phyloP scores from a whole-genome alignment of 2,113 vertebrate genomes.

The Sminthopsis crassicaudata region DNA sequence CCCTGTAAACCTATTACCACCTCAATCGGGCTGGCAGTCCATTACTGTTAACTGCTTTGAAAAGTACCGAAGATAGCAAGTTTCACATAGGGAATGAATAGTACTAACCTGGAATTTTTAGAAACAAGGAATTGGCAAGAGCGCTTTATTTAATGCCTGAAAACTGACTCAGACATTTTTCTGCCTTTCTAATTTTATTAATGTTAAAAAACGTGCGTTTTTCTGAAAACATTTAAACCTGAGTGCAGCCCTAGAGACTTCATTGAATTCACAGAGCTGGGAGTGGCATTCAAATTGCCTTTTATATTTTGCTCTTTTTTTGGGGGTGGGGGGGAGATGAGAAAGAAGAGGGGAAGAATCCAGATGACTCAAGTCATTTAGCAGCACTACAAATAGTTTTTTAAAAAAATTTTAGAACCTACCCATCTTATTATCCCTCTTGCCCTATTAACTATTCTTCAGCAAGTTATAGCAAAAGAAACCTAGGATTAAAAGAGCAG shows the following conservation, averaged over 20 bases:
- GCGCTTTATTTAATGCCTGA: background rate
- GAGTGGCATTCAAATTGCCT: background rate
- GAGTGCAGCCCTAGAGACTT: constrained; percentile 4
- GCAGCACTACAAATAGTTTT: background rate
- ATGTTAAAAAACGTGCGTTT: constrained; percentile 38
- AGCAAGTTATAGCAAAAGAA: background rate
- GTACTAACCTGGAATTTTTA: constrained; percentile 48
- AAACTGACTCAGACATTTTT: constrained; percentile 4
- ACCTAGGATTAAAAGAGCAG: background rate
- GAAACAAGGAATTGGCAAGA: constrained; percentile 35
- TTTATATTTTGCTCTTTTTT: background rate
- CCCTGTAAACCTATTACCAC: constrained; percentile 55
- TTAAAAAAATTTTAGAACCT: background rate
- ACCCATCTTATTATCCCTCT: background rate
- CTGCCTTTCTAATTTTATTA: constrained; percentile 68
- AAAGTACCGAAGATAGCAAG: background rate
- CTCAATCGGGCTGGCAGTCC: background rate
- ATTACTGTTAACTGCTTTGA: background rate
- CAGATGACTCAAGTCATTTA: background rate
- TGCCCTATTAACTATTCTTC: background rate
- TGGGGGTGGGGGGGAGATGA: too few species aligned
- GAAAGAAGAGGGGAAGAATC: background rate
- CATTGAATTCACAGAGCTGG: background rate
- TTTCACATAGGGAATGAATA: constrained; percentile 27
- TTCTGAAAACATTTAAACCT: constrained; percentile 46